A percentile compares a stretch with the other conserved stretches of the same genome.
phyloP scores from a whole-genome alignment of 2,888 invertebrate species.

The Watsonalla cultraria region DNA sequence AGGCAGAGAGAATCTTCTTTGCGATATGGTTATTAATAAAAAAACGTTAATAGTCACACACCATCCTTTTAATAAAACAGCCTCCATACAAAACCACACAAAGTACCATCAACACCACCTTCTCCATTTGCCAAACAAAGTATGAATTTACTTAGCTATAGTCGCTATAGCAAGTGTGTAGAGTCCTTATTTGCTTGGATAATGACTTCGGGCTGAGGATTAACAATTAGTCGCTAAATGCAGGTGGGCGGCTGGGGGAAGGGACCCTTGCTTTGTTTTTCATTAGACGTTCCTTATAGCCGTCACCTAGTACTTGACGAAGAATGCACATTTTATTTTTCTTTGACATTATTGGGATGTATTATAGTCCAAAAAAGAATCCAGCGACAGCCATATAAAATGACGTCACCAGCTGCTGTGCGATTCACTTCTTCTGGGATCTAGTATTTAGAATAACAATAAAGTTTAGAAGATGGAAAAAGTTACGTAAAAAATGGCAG shows the following conservation, averaged over 20 bases:
- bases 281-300: constrained; percentile 55
- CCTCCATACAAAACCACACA: neutral
- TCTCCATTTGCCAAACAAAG: constrained; percentile 9
- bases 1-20: too few relatives aligned
- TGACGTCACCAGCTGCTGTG: too few relatives aligned
- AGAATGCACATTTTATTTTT: constrained; percentile 9
- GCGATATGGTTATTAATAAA: too few relatives aligned
- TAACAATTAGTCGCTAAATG: constrained; percentile 47
- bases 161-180: neutral
- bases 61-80: too few relatives aligned
- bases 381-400: too few relatives aligned
- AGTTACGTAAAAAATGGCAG: too few relatives aligned
- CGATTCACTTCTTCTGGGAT: too few relatives aligned
- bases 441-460: too few relatives aligned
- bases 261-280: constrained; percentile 58
- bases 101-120: neutral
- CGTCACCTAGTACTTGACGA: constrained; percentile 32
- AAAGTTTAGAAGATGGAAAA: too few relatives aligned
- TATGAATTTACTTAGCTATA: constrained; percentile 12
- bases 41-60: too few relatives aligned
- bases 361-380: too few relatives aligned
- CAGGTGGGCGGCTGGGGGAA: constrained; percentile 35
- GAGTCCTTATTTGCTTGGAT: constrained; percentile 6
- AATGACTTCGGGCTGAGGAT: constrained; percentile 22
- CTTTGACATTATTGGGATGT: too few relatives aligned